These are phyloP conservation scores for Chunga burmeisteri DNA, from an alignment of 2,113 vertebrate species.

Conservation along the genomic window DNA sequence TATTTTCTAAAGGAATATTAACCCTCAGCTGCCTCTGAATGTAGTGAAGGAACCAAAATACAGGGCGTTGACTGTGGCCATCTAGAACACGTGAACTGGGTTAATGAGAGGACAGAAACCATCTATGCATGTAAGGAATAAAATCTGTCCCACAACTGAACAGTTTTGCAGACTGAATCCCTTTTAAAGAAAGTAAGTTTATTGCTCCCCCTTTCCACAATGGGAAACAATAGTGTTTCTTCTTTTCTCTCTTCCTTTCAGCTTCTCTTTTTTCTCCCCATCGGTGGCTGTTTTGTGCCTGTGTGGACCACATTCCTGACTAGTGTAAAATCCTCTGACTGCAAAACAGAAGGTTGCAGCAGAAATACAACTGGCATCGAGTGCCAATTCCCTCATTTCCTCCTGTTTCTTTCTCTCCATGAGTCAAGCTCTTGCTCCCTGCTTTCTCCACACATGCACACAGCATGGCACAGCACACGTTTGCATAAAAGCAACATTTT, in stretches of 20 bases:
- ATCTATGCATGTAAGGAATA: background rate
- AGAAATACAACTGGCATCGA: background rate
- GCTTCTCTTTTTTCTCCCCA: background rate
- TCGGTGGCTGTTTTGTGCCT: background rate
- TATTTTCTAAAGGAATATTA: background rate
- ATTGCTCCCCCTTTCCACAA: background rate
- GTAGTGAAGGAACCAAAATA: background rate
- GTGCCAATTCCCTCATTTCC: background rate
- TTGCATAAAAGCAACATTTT: background rate
- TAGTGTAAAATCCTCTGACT: background rate
- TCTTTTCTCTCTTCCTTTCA: background rate
- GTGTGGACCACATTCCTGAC: background rate
- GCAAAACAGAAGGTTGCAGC: background rate
- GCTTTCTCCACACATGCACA: background rate
- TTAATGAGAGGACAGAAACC: background rate
- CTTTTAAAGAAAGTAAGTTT: background rate
- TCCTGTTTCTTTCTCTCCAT: background rate
- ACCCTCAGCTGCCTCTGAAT: background rate
- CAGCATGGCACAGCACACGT: background rate
- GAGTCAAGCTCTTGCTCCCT: background rate
- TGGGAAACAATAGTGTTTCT: background rate
- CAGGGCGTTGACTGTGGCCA: background rate
- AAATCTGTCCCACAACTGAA: constrained; percentile 12
- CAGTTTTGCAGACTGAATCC: background rate
- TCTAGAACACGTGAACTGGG: background rate